phyloP scores from a whole-genome alignment of 2,113 vertebrate genomes.

The Hoplias malabaricus region DNA sequence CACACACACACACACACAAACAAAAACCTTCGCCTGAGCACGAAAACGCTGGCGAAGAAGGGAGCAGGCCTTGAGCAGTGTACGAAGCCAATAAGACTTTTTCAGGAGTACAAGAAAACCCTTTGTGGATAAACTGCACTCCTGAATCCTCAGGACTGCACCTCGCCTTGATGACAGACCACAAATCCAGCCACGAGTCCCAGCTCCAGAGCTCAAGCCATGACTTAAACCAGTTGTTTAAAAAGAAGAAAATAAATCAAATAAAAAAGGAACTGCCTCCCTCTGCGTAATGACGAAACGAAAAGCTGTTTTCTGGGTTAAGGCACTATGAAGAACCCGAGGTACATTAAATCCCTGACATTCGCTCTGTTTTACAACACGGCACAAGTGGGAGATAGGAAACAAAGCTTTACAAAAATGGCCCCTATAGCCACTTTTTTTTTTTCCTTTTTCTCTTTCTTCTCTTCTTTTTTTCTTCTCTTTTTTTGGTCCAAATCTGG shows the following conservation, averaged over 20 bases:
- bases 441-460: conserved; percentile 53
- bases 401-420: conserved; percentile 48
- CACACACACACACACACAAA: conserved; percentile 10
- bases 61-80: conserved; percentile 62
- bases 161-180: conserved; percentile 61
- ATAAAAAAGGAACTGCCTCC: neutral
- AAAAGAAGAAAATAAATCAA: neutral
- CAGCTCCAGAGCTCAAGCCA: conserved; percentile 1
- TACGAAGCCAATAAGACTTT: conserved; percentile 60
- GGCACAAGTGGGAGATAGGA: conserved; percentile 70
- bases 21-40: conserved; percentile 41
- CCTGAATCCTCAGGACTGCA: neutral
- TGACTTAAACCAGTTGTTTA: conserved; percentile 29
- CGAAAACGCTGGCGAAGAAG: conserved; percentile 62
- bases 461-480: conserved; percentile 61
- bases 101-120: neutral
- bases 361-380: conserved; percentile 76
- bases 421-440: conserved; percentile 48
- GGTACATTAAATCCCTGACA: conserved; percentile 82
- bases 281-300: conserved; percentile 55
- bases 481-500: conserved; percentile 73
- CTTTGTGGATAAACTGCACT: neutral
- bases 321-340: conserved; percentile 84
- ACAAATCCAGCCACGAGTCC: conserved; percentile 72
- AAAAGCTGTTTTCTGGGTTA: conserved; percentile 76